Evolutionary conservation across 23 tunicate species (phyloP).

Genomic region (Phallusia fumigata): DNA sequence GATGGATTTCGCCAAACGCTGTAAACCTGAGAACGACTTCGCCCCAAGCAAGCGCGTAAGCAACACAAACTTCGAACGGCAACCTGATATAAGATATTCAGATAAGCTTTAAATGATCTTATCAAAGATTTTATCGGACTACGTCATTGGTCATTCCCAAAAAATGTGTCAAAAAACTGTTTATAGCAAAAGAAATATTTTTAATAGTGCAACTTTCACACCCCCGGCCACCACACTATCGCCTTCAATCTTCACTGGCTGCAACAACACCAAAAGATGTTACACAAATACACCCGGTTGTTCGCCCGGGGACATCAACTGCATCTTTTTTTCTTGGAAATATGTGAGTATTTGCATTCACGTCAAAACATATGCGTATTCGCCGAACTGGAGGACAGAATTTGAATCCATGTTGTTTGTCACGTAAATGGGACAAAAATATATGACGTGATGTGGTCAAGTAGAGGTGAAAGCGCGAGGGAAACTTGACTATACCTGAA

Average conservation of each 20-base stretch:
- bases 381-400: background rate
- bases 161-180: no score
- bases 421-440: no score
- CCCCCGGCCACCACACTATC: background rate
- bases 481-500: no score
- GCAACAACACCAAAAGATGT: background rate
- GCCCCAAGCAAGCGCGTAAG: background rate
- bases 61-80: background rate
- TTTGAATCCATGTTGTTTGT: background rate
- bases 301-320: background rate
- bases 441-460: no score
- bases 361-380: background rate
- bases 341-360: background rate
- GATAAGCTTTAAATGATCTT: no score
- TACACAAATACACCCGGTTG: background rate
- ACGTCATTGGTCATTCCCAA: no score
- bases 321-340: constrained; percentile 5
- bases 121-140: no score
- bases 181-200: no score
- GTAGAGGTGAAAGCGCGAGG: no score
- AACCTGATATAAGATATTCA: background rate
- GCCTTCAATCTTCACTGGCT: background rate
- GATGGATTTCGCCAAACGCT: background rate
- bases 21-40: background rate
- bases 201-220: background rate